Conservation (phyloP, 2,888 invertebrate genomes). For the Euplagia quadripunctaria region DNA sequence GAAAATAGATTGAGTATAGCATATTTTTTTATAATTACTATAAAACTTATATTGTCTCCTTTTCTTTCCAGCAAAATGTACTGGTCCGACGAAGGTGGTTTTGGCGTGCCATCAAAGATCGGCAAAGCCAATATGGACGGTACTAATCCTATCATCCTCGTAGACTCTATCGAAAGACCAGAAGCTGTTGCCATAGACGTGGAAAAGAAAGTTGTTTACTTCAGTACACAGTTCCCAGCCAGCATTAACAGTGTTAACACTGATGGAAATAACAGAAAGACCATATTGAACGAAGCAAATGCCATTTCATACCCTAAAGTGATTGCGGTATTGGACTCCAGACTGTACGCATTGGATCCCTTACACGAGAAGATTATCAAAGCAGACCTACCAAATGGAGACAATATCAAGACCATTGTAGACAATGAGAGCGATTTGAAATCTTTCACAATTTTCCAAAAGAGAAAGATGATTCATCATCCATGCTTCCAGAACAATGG, state of each 20-base stretch:
- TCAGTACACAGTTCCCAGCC: slow-evolving; percentile 93
- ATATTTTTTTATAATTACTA: neutral
- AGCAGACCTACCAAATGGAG: slow-evolving; percentile 93
- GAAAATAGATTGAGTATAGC: neutral
- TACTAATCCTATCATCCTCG: slow-evolving; percentile 91
- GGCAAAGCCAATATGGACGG: slow-evolving; percentile 98
- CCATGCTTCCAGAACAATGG: slow-evolving; percentile 96
- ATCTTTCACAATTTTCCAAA: slow-evolving; percentile 95
- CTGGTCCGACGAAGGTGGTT: slow-evolving; percentile 98
- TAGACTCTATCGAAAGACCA: slow-evolving; percentile 91
- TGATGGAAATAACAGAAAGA: slow-evolving; percentile 90
- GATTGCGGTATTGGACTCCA: slow-evolving; percentile 93
- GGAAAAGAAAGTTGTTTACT: slow-evolving; percentile 94
- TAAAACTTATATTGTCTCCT: neutral
- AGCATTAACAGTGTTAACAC: slow-evolving; percentile 91
- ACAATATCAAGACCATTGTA: slow-evolving; percentile 91
- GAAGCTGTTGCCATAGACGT: slow-evolving; percentile 95
- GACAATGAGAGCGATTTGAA: slow-evolving; percentile 96
- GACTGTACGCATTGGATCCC: slow-evolving; percentile 95
- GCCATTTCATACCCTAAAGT: slow-evolving; percentile 93
- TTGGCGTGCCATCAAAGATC: slow-evolving; percentile 95
- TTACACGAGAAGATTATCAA: slow-evolving; percentile 95
- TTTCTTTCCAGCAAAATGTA: slow-evolving; percentile 90
- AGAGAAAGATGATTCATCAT: slow-evolving; percentile 93
- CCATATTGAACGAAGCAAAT: slow-evolving; percentile 90